Conservation (phyloP, 2,797 vertebrate species). For the Spea hammondii region DNA sequence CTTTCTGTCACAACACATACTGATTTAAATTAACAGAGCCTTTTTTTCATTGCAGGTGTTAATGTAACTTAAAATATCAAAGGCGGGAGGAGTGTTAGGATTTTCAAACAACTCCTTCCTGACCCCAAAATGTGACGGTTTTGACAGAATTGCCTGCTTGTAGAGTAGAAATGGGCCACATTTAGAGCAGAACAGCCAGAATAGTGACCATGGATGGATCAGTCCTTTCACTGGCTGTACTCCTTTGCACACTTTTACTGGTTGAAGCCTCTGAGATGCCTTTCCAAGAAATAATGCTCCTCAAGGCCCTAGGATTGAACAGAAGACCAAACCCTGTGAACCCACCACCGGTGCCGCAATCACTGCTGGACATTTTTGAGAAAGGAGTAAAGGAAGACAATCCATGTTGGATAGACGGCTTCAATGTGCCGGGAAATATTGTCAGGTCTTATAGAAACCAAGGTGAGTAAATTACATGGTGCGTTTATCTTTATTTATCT, state of each 20-base stretch:
- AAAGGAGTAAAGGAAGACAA: constrained; percentile 9
- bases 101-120: too few species aligned
- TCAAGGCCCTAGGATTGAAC: constrained; percentile 25
- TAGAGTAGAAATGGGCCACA: too few species aligned
- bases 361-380: constrained; percentile 9
- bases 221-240: background rate
- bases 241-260: constrained; percentile 4
- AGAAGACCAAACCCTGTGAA: constrained; percentile 5
- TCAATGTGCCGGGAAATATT: constrained; percentile 88
- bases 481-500: too few species aligned
- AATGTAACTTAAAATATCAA: too few species aligned
- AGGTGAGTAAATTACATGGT: constrained; percentile 65
- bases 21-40: too few species aligned
- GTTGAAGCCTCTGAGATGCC: constrained; percentile 28
- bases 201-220: constrained; percentile 18
- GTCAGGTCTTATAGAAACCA: constrained; percentile 82
- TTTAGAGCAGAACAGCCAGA: background rate
- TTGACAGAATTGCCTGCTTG: too few species aligned
- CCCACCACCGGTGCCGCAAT: constrained; percentile 25
- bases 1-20: too few species aligned
- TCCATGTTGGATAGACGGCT: constrained; percentile 61
- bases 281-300: constrained; percentile 38
- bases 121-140: too few species aligned
- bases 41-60: too few species aligned
- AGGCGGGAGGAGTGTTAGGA: too few species aligned